Conservation (phyloP, 2,113 vertebrate genomes). For the Tragulus kanchil region DNA sequence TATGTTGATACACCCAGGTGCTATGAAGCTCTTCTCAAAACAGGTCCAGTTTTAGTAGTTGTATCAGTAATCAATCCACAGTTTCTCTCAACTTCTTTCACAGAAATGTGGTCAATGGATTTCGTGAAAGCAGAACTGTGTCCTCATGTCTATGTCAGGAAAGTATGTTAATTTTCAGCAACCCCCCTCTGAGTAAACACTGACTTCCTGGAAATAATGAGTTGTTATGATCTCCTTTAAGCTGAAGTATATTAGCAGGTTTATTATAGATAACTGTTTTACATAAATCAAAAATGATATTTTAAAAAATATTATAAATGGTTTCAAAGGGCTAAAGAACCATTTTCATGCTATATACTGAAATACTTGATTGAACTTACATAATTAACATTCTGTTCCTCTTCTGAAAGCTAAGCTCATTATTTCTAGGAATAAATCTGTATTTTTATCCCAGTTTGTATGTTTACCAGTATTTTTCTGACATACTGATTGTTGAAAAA, state of each 20-base stretch:
- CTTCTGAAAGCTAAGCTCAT: neutral
- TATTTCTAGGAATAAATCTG: neutral
- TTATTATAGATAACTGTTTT: neutral
- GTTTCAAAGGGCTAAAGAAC: neutral
- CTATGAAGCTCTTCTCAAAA: neutral
- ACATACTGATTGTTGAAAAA: neutral
- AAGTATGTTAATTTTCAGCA: neutral
- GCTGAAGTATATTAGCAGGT: neutral
- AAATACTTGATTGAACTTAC: neutral
- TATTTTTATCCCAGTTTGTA: neutral
- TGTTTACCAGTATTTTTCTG: neutral
- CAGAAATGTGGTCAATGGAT: neutral
- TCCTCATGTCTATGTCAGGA: neutral
- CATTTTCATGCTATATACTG: neutral
- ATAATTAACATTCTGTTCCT: neutral
- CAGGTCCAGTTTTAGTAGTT: neutral
- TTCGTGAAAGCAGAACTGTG: neutral
- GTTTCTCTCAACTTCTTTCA: neutral
- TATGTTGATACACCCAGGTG: neutral
- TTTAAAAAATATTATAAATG: neutral
- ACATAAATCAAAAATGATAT: neutral
- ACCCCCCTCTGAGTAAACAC: neutral
- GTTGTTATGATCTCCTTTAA: neutral
- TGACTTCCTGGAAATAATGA: neutral
- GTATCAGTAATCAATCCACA: neutral